Conservation (phyloP, 2,888 invertebrate genomes). For the Eupeodes luniger region DNA sequence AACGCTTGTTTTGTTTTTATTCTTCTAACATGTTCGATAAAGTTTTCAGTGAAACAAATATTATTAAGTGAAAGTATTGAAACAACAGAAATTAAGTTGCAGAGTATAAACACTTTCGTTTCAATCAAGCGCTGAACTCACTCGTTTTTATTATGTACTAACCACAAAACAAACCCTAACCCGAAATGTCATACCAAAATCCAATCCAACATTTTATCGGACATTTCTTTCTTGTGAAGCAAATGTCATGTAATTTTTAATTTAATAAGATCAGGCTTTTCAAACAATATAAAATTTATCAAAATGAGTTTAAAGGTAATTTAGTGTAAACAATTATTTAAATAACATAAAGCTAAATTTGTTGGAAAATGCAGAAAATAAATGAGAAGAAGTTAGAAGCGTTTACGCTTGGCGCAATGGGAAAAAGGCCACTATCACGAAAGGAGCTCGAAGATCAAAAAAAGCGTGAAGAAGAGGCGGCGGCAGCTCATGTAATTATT, state of each 20-base stretch:
- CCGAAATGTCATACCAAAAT: not conserved
- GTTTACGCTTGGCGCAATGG: constrained; percentile 91
- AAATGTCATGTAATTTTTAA: constrained; percentile 54
- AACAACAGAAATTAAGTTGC: too few species aligned
- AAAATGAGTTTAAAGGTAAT: constrained; percentile 71
- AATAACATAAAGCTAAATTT: constrained; percentile 12
- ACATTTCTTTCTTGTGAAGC: not conserved
- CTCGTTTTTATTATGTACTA: not conserved
- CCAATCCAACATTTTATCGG: not conserved
- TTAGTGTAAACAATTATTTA: constrained; percentile 12
- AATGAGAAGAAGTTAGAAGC: constrained; percentile 91
- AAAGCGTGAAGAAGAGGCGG: constrained; percentile 94
- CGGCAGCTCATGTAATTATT: constrained; percentile 92
- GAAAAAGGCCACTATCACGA: constrained; percentile 89
- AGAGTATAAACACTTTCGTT: not conserved
- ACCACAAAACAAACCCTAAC: constrained; percentile 13
- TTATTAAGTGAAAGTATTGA: too few species aligned
- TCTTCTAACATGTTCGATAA: too few species aligned
- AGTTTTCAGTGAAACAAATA: too few species aligned
- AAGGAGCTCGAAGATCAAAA: constrained; percentile 93
- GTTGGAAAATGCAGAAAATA: constrained; percentile 84
- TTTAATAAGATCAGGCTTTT: constrained; percentile 35
- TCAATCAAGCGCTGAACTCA: not conserved
- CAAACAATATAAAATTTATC: constrained; percentile 13
- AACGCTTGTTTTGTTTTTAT: too few species aligned